Base-by-base conservation (phyloP, 2,797 vertebrate species). In the Typhlichthys eigenmanni region DNA sequence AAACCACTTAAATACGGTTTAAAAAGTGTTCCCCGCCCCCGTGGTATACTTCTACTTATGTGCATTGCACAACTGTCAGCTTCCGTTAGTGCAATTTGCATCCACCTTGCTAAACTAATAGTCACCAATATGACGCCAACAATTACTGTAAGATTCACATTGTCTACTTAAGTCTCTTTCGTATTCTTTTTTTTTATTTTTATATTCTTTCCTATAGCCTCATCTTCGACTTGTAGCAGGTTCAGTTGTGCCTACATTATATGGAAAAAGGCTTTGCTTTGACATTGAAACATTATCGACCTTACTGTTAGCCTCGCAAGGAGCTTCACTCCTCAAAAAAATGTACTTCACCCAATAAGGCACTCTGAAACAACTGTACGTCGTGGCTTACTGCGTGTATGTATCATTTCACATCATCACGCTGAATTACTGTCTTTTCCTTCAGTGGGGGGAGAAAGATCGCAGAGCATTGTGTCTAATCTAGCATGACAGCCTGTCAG, bases 401-500 rank as follows among this genome's bases (percentile, higher is more conserved):
- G 48, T 65, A 78, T 69, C 55, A 16, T 70, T 73, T 77, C 47
- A 62, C 64, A 75, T 66, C 72, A 68, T 85, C 80, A 54, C 66
- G 68, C 65, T 75, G 75, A 77, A 81, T 74, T 77, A 71, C 68
- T 51, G 64, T 14, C 73, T 65, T 60, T 62, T 73, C 56, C 68
- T 72, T 77, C 79, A 79, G 75, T 75, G 70, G 66, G 79, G 87
- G 85, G 81, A 80, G 75, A 87, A 85, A 81, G 79, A 76, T 84
- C 78, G 81, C 75, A 80, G 69, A 87, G 75, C 60, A 17, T 73
- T 83, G 66, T 13, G 13, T 69, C 69, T 89, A 91, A 91, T 89
- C 81, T 66, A 60, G 76, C 81, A 68, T 81, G 86, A 85, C 88
- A 91, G 86, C 82, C 79, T 88, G 84, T 87, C 87, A 83, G 86